Base-by-base conservation (phyloP, 2,113 vertebrate species). In the Scopus umbretta region DNA sequence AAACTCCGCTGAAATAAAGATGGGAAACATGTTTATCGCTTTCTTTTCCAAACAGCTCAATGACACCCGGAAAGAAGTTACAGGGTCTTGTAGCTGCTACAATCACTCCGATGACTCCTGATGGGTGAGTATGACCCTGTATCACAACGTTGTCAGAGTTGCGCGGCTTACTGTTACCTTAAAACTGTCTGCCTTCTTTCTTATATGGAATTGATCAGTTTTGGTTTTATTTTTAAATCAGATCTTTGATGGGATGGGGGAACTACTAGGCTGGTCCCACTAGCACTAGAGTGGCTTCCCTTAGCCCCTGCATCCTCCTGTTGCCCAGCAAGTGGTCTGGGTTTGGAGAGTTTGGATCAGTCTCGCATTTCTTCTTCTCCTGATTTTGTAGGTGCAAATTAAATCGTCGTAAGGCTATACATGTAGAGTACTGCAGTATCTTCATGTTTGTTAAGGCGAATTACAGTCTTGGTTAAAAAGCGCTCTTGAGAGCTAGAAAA, bases 51-150 rank as follows among this genome's bases (percentile, higher is more conserved):
- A 47, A 71, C 79, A 96, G 96, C 49, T 81, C 91, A 13, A 98
- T 98, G 98, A 94, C 94, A 59, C 72, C 90, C 13, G 10, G 45
- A 7, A 97, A 97, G 94, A 99, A 97, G 63, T 92, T 99, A 38
- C 97, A 94, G 22, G 99, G 99, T 50, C 98, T 99, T 13, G 97
- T 99, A 49, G 99, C 99, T 50, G 99, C 99, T 32, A 98, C 99
- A 7, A 96, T 99, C 90, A 99, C 99, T 20, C 99, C 99, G 2
- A 98, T 99, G 95, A 99, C 98, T 13, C 38, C 97, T 12, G 73
- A 99, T 56, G 98, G 99, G 99, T 99, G 98, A 98, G 78, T 95
- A 72, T 67, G 50, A 52, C 30, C 34, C 45, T 43, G 43, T 36
- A 12, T 7, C 36, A 13, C 21, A 25, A 16, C 25, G 42, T 56